Percentiles rank a stretch among this genome's conserved stretches.
Conservation (phyloP, 2,888 invertebrate genomes). For the Helobdella robusta region DNA sequence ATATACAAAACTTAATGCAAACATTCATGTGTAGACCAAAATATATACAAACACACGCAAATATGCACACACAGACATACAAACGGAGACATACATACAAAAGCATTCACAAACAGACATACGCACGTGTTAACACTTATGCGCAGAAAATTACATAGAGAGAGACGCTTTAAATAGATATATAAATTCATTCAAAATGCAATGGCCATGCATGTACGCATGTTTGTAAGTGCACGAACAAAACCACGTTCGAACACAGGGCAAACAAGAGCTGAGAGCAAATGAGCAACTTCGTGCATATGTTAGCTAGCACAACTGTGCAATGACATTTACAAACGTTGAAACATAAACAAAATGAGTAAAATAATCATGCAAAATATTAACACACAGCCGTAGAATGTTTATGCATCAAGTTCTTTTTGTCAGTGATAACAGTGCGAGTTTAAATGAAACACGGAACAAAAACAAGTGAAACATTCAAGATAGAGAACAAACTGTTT, state of each 20-base stretch:
- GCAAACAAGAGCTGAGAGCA: not conserved
- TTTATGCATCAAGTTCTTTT: too few species aligned
- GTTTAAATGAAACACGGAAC: too few species aligned
- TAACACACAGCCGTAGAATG: too few species aligned
- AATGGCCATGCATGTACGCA: not conserved
- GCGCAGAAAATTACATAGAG: too few species aligned
- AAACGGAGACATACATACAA: not conserved
- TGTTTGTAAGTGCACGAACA: not conserved
- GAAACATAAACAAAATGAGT: too few species aligned
- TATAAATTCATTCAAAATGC: not conserved
- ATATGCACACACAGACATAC: constrained; percentile 5
- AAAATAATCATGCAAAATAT: too few species aligned
- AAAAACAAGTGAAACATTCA: too few species aligned
- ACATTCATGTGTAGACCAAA: not conserved
- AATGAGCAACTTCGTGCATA: too few species aligned
- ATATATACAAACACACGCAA: constrained; percentile 6
- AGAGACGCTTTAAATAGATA: not conserved
- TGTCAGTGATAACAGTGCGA: too few species aligned
- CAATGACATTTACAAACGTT: too few species aligned
- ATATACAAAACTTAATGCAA: constrained; percentile 2
- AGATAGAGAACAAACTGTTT: too few species aligned
- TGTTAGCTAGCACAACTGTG: too few species aligned
- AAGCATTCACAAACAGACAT: not conserved
- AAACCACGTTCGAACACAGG: not conserved
- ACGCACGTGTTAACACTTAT: not conserved